These are phyloP conservation scores for Sula dactylatra DNA, from an alignment of 2,113 vertebrate genomes.

Conservation along the genomic window DNA sequence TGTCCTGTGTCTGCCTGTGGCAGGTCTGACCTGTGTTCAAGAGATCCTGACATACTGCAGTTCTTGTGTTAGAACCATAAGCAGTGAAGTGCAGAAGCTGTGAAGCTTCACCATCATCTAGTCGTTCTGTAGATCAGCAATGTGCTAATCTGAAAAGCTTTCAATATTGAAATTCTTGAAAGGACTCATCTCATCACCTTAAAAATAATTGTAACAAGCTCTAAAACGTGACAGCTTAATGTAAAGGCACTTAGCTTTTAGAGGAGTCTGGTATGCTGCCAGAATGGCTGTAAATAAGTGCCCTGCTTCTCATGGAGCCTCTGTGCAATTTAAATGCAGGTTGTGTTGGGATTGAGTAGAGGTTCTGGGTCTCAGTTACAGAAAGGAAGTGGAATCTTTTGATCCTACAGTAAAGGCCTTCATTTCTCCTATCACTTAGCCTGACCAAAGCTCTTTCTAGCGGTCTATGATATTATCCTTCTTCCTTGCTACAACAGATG, in stretches of 20 bases:
- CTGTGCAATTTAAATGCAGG: not conserved
- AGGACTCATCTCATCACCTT: not conserved
- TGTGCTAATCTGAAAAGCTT: not conserved
- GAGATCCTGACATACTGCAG: not conserved
- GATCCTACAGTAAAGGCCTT: not conserved
- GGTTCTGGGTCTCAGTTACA: not conserved
- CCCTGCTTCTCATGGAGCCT: not conserved
- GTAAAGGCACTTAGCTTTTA: not conserved
- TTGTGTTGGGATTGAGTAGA: not conserved
- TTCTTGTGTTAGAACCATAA: not conserved
- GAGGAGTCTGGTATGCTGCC: not conserved
- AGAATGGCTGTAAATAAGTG: not conserved
- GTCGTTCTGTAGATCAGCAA: not conserved
- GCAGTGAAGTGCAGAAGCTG: not conserved
- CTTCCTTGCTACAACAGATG: not conserved
- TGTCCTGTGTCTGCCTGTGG: not conserved
- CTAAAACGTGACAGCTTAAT: not conserved
- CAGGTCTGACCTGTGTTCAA: not conserved
- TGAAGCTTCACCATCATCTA: not conserved
- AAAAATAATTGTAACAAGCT: not conserved
- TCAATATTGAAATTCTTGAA: not conserved
- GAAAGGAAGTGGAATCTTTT: not conserved
- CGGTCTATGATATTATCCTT: not conserved
- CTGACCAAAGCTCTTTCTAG: not conserved
- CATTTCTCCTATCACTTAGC: not conserved